Percentiles rank a stretch among this genome's conserved stretches.
phyloP scores from a whole-genome alignment of 2,797 vertebrate genomes.

The Hafferia zeledoni region DNA sequence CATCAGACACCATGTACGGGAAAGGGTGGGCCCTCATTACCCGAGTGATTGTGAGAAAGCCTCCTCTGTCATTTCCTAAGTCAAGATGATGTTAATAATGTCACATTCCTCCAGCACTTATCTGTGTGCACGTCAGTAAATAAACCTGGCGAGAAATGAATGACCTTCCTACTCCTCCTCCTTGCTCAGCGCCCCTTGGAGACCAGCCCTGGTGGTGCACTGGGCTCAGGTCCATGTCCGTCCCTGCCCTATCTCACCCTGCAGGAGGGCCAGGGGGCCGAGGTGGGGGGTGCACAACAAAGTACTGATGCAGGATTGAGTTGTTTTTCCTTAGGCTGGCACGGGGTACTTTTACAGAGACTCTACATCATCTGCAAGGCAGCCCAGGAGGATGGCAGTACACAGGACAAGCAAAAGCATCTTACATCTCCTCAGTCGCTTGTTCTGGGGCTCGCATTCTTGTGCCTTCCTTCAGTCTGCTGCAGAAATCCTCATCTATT shows the following conservation, averaged over 20 bases:
- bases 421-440: constrained; percentile 79
- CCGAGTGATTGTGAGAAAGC: neutral
- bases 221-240: neutral
- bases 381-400: neutral
- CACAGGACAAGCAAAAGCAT: neutral
- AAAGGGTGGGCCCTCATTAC: constrained; percentile 23
- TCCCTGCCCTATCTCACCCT: neutral
- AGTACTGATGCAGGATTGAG: neutral
- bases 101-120: constrained; percentile 36
- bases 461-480: constrained; percentile 78
- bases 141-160: neutral
- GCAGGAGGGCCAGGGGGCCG: neutral
- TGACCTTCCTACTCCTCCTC: neutral
- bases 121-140: neutral
- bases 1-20: neutral
- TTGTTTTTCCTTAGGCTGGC: neutral
- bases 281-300: neutral
- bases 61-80: neutral
- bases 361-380: neutral
- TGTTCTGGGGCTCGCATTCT: constrained; percentile 79
- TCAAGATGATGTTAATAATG: neutral
- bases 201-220: neutral
- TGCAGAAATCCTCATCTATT: constrained; percentile 81
- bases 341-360: neutral
- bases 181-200: neutral